These are phyloP conservation scores for Guaruba guarouba DNA, from an alignment of 2,113 vertebrate genomes.

Conservation along the genomic window DNA sequence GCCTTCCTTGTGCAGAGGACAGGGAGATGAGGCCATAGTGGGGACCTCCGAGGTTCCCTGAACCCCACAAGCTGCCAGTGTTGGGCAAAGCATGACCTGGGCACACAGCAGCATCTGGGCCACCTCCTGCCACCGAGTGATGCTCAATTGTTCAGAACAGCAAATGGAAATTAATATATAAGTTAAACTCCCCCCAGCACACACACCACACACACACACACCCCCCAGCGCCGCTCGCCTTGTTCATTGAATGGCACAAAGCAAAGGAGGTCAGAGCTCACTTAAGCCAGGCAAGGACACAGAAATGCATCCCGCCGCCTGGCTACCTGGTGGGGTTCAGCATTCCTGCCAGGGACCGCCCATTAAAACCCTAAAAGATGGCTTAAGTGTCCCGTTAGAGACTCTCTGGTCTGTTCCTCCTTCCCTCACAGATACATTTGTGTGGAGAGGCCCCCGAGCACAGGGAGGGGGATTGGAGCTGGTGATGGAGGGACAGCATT, in stretches of 20 bases:
- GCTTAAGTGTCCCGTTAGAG: constrained; percentile 35
- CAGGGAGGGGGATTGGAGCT: not conserved
- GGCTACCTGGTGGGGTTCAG: constrained; percentile 36
- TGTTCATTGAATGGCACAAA: constrained; percentile 52
- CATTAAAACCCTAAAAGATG: constrained; percentile 52
- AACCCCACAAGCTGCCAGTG: fast-evolving
- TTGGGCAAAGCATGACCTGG: not conserved
- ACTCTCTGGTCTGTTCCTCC: not conserved
- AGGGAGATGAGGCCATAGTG: fast-evolving
- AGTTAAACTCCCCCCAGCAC: not conserved
- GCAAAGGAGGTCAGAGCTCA: constrained; percentile 67
- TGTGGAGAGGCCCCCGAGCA: not conserved
- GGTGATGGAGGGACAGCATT: not conserved
- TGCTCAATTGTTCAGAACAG: constrained; percentile 31
- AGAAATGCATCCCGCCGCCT: not conserved
- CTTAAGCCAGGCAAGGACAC: constrained; percentile 66
- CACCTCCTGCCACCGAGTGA: not conserved
- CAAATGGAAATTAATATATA: constrained; percentile 45
- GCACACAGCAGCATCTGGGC: not conserved
- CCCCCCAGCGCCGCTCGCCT: not conserved
- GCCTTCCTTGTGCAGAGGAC: fast-evolving
- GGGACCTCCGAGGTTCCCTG: fast-evolving
- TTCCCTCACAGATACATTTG: not conserved
- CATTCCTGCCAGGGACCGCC: constrained; percentile 58
- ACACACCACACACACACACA: not conserved